Conservation (phyloP, 2,797 vertebrate species). For the Mallotus villosus region DNA sequence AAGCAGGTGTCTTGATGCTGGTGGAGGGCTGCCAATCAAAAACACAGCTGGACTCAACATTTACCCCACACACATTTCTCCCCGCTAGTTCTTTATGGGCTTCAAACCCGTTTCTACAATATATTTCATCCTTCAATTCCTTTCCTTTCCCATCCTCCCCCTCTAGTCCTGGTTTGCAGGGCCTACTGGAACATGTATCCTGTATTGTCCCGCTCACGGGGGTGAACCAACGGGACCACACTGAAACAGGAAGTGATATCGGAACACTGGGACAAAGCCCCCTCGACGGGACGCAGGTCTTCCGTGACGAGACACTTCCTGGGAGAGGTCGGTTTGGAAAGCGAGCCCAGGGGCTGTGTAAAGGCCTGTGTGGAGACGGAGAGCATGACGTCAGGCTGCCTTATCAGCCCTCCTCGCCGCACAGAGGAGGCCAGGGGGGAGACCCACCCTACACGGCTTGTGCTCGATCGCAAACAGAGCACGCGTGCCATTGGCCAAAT, state of each 20-base stretch:
- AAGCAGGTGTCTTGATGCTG: neutral
- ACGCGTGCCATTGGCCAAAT: no score
- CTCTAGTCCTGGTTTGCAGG: no score
- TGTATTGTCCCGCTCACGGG: no score
- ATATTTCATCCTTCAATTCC: no score
- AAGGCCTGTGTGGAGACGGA: constrained; percentile 60
- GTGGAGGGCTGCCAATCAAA: neutral
- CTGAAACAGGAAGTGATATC: neutral
- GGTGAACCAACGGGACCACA: no score
- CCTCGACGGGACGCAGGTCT: neutral
- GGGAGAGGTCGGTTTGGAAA: constrained; percentile 52
- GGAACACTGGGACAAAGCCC: neutral
- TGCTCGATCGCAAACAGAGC: no score
- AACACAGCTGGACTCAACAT: constrained; percentile 8
- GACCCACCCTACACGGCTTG: constrained; percentile 33
- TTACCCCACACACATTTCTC: no score
- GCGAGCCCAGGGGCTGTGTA: constrained; percentile 56
- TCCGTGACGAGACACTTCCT: constrained; percentile 23
- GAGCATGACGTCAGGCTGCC: constrained; percentile 55
- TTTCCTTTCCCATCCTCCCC: no score
- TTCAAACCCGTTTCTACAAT: no score
- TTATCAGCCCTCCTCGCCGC: constrained; percentile 57
- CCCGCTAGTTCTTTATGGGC: no score
- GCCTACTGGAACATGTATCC: no score
- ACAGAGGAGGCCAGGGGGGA: constrained; percentile 40